phyloP scores from a whole-genome alignment of 2,888 invertebrate genomes.

The Thelaira solivaga region DNA sequence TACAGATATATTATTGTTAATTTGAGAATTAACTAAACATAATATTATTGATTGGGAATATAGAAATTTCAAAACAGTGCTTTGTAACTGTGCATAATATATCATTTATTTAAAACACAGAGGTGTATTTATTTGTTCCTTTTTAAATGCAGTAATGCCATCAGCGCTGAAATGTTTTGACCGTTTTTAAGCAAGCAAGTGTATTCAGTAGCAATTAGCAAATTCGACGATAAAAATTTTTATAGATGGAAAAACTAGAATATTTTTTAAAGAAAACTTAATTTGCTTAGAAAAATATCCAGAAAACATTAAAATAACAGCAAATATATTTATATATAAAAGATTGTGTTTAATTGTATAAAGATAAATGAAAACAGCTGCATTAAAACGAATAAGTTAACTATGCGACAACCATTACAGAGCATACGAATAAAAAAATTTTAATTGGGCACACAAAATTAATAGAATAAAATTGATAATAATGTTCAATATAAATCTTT shows the following conservation, averaged over 20 bases:
- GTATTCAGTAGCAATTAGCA: neutral
- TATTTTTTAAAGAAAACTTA: neutral
- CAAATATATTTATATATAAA: neutral
- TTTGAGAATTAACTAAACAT: too few relatives aligned
- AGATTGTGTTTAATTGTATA: neutral
- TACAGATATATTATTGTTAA: too few relatives aligned
- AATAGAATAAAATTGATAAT: neutral
- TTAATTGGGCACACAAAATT: neutral
- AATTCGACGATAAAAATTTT: slow-evolving; percentile 14
- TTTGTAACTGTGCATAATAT: too few relatives aligned
- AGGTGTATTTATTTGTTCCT: too few relatives aligned
- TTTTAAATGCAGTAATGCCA: neutral
- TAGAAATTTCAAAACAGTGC: too few relatives aligned
- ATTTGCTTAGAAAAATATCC: neutral
- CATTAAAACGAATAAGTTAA: neutral
- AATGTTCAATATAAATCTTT: neutral
- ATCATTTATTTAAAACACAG: too few relatives aligned
- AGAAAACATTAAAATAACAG: neutral
- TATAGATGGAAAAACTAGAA: neutral
- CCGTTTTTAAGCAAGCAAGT: slow-evolving; percentile 3
- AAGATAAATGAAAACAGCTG: neutral
- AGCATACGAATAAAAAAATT: neutral
- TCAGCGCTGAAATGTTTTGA: neutral
- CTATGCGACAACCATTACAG: neutral
- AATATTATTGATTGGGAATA: too few relatives aligned